Percentiles rank a stretch among this genome's conserved stretches.
phyloP scores from a whole-genome alignment of 1,140 invertebrate genomes.

The Drosophila equinoxialis region DNA sequence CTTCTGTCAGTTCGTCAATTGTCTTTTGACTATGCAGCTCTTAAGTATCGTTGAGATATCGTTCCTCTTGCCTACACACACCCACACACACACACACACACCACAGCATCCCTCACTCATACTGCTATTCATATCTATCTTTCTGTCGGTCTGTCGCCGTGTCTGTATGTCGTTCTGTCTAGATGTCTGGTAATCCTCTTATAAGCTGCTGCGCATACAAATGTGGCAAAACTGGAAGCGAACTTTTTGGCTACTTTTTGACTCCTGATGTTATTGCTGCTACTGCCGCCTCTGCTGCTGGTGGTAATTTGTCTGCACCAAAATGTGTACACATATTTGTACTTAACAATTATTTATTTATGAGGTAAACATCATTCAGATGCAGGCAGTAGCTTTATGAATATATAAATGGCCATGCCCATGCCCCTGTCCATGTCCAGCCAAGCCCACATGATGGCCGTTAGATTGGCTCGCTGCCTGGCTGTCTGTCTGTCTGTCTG shows the following conservation, averaged over 20 bases:
- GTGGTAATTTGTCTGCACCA: conserved; percentile 68
- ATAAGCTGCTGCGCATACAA: conserved; percentile 23
- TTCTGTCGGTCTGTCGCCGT: background rate
- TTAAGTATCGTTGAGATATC: conserved; percentile 13
- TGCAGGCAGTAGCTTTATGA: conserved; percentile 42
- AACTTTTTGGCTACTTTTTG: conserved; percentile 62
- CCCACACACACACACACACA: background rate
- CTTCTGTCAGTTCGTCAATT: conserved; percentile 19
- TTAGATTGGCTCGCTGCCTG: conserved; percentile 60
- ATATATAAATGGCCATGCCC: conserved; percentile 22
- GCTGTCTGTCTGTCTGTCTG: conserved; percentile 38
- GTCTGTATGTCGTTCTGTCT: conserved; percentile 1
- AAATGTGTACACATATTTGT: conserved; percentile 62
- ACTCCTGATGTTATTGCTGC: conserved; percentile 11
- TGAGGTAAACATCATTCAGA: conserved; percentile 80
- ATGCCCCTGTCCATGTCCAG: conserved; percentile 29
- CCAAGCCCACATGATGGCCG: conserved; percentile 56
- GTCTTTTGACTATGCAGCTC: conserved; percentile 14
- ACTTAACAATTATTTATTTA: conserved; percentile 79
- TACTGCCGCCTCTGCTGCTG: conserved; percentile 3
- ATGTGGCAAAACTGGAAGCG: conserved; percentile 9
- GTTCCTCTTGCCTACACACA: background rate
- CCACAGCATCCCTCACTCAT: background rate
- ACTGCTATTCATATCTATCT: background rate
- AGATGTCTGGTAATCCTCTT: conserved; percentile 20